Evolutionary conservation across 2,113 vertebrate species (phyloP), one percentile per base, ranked within the genome.

Genomic region (Chaetops frenatus): DNA sequence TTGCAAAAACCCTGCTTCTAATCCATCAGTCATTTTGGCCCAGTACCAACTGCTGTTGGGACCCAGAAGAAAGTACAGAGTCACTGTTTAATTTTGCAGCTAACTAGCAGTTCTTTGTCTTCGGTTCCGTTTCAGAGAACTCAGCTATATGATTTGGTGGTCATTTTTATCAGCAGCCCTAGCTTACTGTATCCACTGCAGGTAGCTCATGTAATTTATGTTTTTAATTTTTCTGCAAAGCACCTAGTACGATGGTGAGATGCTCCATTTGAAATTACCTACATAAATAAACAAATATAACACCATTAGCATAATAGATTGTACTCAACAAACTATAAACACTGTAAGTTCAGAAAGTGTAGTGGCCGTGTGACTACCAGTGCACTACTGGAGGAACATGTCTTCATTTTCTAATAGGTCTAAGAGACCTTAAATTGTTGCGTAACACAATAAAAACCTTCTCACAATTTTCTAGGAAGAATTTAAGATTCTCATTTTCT

Each of bases 231-330:
- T 90, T 95, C 74, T 77, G n/a, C 71, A 82, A 90, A 94, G 58
- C 64, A 94, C 71, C 74, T 81, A 82, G 11, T 69, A 66, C 45
- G 65, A 91, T 36, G 53, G 45, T 44, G 60, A 93, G 28, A 90
- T 24, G 19, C 14, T 72, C 54, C 17, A 93, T 78, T 70, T 86
- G 77, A 95, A 94, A 93, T 95, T 91, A 31, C 77, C 60, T 58
- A 66, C 62, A 88, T 95, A 91, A 94, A 95, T 88, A 95, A 95
- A 47, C 45, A 92, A 85, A 90, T 93, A 80, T 35, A 72, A 80
- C 22, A 73, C 38, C 10, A 88, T 94, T 95, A 88, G 28, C 66
- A 73, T 51, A 95, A 92, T 28, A 90, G 54, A 83, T 65, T 50
- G 19, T 51, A 38, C 17, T 81, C 84, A 70, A n/a, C 56, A 83